These are phyloP conservation scores for Dallia pectoralis DNA, from an alignment of 2,797 vertebrate genomes.

Conservation along the genomic window DNA sequence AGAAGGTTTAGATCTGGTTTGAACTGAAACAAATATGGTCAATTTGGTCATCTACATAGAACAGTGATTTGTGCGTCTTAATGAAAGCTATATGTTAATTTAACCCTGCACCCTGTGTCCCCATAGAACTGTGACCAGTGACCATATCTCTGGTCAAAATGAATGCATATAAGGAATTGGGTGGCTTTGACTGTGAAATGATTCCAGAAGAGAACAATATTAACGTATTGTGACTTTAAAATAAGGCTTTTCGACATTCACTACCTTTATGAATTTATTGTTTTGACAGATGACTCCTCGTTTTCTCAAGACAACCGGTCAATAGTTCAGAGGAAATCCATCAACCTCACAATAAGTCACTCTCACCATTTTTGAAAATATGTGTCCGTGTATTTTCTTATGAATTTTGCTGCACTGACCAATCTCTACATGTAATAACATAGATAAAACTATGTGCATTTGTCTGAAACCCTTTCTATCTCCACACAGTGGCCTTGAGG, in stretches of 20 bases:
- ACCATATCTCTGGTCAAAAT: too few relatives aligned
- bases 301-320: conserved; percentile 63
- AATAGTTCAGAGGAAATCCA: conserved; percentile 65
- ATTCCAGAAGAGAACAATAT: neutral
- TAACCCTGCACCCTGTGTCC: too few relatives aligned
- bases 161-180: neutral
- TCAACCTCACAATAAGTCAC: conserved; percentile 66
- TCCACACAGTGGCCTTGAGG: neutral
- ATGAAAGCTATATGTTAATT: too few relatives aligned
- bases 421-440: neutral
- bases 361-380: conserved; percentile 30
- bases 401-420: neutral
- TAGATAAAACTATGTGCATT: too few relatives aligned
- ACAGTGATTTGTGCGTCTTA: too few relatives aligned
- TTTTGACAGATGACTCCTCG: conserved; percentile 41
- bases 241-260: neutral
- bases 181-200: neutral
- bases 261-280: conserved; percentile 49
- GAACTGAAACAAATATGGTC: neutral
- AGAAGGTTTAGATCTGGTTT: neutral
- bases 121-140: too few relatives aligned
- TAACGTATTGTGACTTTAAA: conserved; percentile 2
- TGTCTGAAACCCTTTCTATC: neutral
- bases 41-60: neutral
- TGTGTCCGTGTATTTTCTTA: neutral